A percentile compares a stretch with the other conserved stretches of the same genome.
Conservation (phyloP, 2,797 vertebrate genomes). For the Australoheros facetus region DNA sequence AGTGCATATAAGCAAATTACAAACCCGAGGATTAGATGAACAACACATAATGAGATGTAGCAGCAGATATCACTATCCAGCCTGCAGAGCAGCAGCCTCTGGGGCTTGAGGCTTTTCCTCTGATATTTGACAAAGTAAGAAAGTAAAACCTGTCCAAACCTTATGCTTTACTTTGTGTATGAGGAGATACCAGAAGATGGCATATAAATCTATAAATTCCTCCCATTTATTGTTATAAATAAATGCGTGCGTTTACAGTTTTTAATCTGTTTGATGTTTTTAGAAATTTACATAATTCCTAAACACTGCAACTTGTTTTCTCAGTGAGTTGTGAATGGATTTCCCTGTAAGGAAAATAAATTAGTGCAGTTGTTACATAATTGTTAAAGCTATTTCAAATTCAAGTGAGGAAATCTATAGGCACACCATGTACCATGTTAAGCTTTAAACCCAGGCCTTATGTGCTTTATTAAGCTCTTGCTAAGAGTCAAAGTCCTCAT, state of each 20-base stretch:
- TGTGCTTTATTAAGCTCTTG: constrained; percentile 13
- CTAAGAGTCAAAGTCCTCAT: constrained; percentile 40
- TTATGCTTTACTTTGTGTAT: constrained; percentile 11
- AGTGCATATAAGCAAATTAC: constrained; percentile 76
- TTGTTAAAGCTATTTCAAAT: constrained; percentile 63
- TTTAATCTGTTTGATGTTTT: constrained; percentile 11
- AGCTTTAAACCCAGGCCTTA: constrained; percentile 48
- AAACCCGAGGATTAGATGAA: constrained; percentile 73
- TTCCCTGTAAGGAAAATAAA: constrained; percentile 39
- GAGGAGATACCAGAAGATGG: background rate
- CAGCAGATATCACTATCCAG: constrained; percentile 56
- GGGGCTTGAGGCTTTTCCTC: constrained; percentile 12
- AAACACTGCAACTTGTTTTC: constrained; percentile 39
- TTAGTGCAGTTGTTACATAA: constrained; percentile 59
- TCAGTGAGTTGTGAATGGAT: constrained; percentile 39
- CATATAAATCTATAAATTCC: background rate
- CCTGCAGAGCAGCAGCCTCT: constrained; percentile 36
- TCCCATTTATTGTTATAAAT: background rate
- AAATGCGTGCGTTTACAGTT: background rate
- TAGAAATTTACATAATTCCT: constrained; percentile 41
- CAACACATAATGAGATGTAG: constrained; percentile 68
- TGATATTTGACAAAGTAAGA: constrained; percentile 41
- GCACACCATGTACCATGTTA: constrained; percentile 46
- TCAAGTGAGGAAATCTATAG: constrained; percentile 58
- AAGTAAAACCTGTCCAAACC: constrained; percentile 28